A percentile compares a stretch with the other conserved stretches of the same genome.
These are phyloP conservation scores for Merodon equestris DNA, from an alignment of 2,888 invertebrate genomes.

Conservation along the genomic window DNA sequence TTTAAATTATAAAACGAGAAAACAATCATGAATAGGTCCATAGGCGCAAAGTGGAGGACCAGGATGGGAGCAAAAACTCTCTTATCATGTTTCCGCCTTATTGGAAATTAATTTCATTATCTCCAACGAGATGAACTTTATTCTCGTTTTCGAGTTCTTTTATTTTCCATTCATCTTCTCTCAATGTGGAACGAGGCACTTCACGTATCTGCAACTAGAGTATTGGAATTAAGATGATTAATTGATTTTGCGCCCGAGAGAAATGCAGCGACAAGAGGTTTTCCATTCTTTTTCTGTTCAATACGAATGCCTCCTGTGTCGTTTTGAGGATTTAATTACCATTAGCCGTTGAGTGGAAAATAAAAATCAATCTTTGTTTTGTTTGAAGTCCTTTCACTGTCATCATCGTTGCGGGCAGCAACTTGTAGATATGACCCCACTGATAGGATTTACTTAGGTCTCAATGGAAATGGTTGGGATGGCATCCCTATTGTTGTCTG, in stretches of 20 bases:
- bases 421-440: too few species aligned
- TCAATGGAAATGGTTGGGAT: too few species aligned
- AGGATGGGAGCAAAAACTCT: conserved; percentile 14
- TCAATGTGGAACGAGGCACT: too few species aligned
- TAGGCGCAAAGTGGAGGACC: not conserved
- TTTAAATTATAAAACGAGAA: conserved; percentile 18
- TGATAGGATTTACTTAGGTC: too few species aligned
- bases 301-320: too few species aligned
- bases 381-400: too few species aligned
- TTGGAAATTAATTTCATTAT: conserved; percentile 47
- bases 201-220: conserved; percentile 25
- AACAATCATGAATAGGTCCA: not conserved
- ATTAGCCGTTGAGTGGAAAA: too few species aligned
- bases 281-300: conserved; percentile 12
- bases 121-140: conserved; percentile 17
- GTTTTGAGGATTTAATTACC: too few species aligned
- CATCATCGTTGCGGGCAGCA: too few species aligned
- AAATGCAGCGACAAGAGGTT: conserved; percentile 45
- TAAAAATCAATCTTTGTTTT: too few species aligned
- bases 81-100: conserved; percentile 58
- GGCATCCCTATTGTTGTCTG: too few species aligned
- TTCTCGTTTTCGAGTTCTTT: conserved; percentile 5
- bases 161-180: not conserved
- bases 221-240: conserved; percentile 47
- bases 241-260: conserved; percentile 38